A percentile compares a stretch with the other conserved stretches of the same genome.
phyloP scores from a whole-genome alignment of 1,140 invertebrate species.

The Nasonia giraulti region DNA sequence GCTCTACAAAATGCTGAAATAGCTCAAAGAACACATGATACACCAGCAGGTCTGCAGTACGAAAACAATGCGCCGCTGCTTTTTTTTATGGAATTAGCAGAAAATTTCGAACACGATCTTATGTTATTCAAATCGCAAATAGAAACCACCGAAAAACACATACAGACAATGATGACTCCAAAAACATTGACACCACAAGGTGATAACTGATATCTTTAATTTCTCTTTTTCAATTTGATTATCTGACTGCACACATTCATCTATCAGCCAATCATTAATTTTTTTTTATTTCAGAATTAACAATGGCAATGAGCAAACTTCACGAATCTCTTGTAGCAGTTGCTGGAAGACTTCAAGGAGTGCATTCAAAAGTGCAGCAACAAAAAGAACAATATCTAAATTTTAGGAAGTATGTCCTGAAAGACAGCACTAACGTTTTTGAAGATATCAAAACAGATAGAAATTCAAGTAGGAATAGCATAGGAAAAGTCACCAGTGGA shows the following conservation, averaged over 20 bases:
- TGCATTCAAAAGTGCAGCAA: slow-evolving; percentile 83
- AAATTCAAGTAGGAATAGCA: slow-evolving; percentile 62
- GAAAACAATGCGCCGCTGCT: slow-evolving; percentile 84
- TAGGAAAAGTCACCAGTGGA: slow-evolving; percentile 73
- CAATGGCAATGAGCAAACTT: slow-evolving; percentile 83
- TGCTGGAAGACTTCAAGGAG: slow-evolving; percentile 86
- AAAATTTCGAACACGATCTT: slow-evolving; percentile 83
- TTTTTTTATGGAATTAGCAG: slow-evolving; percentile 83
- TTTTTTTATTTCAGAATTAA: slow-evolving; percentile 77
- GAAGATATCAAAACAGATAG: slow-evolving; percentile 73
- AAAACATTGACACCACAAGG: slow-evolving; percentile 81
- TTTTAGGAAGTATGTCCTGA: slow-evolving; percentile 84
- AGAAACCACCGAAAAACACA: slow-evolving; percentile 83
- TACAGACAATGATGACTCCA: slow-evolving; percentile 81
- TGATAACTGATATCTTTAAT: slow-evolving; percentile 55
- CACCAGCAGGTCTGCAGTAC: slow-evolving; percentile 83
- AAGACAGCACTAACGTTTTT: slow-evolving; percentile 87
- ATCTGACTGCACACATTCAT: slow-evolving; percentile 37
- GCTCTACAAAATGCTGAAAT: slow-evolving; percentile 85
- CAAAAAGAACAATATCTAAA: slow-evolving; percentile 90
- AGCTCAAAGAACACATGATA: slow-evolving; percentile 86
- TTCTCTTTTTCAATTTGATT: slow-evolving; percentile 22
- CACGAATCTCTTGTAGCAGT: slow-evolving; percentile 90
- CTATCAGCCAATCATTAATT: neutral
- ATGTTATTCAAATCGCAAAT: slow-evolving; percentile 83